A percentile compares a stretch with the other conserved stretches of the same genome.
Evolutionary conservation across 2,113 vertebrate species (phyloP).

Genomic region (Ophthalmolycus amberensis): DNA sequence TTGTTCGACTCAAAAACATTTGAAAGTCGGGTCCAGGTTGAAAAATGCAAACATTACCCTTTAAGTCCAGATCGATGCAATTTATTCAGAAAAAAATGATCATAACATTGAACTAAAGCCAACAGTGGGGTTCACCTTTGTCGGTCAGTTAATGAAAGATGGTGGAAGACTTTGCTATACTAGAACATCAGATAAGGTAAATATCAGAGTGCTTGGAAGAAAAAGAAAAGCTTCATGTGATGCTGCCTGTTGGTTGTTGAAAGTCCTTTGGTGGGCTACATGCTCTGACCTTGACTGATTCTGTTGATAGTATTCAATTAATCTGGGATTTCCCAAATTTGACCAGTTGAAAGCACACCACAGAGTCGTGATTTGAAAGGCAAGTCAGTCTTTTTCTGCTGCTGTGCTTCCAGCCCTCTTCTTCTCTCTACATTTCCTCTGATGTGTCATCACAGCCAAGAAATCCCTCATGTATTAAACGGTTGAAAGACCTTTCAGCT

Average conservation of each 20-base stretch:
- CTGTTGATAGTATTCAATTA: slow-evolving; percentile 27
- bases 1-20: too few relatives aligned
- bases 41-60: background rate
- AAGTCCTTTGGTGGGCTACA: background rate
- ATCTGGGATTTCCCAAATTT: slow-evolving; percentile 43
- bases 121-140: background rate
- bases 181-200: background rate
- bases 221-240: background rate
- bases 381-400: slow-evolving; percentile 55
- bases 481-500: slow-evolving; percentile 62
- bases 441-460: slow-evolving; percentile 62
- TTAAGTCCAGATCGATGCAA: background rate
- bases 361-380: slow-evolving; percentile 30
- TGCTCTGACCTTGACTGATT: slow-evolving; percentile 6
- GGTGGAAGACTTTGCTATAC: background rate
- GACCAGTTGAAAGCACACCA: slow-evolving; percentile 32
- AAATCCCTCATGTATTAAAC: slow-evolving; percentile 58
- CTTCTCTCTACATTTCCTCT: slow-evolving; percentile 49
- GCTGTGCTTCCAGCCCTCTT: slow-evolving; percentile 25
- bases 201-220: background rate
- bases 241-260: background rate
- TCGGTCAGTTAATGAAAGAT: background rate
- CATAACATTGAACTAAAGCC: background rate
- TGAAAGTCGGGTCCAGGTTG: background rate
- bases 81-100: background rate